Evolutionary conservation across 2,888 invertebrate species (phyloP).

Genomic region (Spatulosminthurus flaviceps): DNA sequence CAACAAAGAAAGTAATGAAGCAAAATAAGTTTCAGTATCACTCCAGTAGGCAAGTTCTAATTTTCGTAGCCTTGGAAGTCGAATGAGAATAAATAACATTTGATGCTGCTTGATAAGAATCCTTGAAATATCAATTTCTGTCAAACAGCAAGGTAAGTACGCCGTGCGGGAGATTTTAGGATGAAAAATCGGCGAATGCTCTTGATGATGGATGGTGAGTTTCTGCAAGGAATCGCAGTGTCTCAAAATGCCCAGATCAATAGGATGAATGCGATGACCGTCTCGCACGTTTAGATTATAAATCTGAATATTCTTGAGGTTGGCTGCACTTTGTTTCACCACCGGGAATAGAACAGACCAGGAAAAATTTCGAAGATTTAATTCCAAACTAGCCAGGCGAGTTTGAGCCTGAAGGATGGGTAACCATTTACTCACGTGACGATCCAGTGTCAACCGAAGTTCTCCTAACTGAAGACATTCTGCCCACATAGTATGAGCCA

Average conservation of each 20-base stretch:
- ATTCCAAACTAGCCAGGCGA: slow-evolving; percentile 37
- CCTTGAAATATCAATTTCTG: slow-evolving; percentile 46
- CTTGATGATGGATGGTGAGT: slow-evolving; percentile 47
- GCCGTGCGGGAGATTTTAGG: slow-evolving; percentile 44
- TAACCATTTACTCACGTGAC: slow-evolving; percentile 33
- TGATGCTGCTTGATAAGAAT: slow-evolving; percentile 50
- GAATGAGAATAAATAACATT: slow-evolving; percentile 49
- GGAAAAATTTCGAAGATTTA: slow-evolving; percentile 42
- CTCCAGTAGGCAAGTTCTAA: slow-evolving; percentile 49
- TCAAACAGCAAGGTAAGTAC: slow-evolving; percentile 43
- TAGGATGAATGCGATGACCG: slow-evolving; percentile 41
- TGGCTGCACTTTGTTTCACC: slow-evolving; percentile 38
- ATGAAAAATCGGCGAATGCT: slow-evolving; percentile 46
- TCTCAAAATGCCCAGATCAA: slow-evolving; percentile 48
- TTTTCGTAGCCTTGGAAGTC: slow-evolving; percentile 42
- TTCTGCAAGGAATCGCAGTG: slow-evolving; percentile 36
- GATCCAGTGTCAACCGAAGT: slow-evolving; percentile 39
- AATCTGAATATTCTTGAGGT: slow-evolving; percentile 40
- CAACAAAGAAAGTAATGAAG: slow-evolving; percentile 41
- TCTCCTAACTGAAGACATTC: slow-evolving; percentile 25
- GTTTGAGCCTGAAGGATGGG: slow-evolving; percentile 25
- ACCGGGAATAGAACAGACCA: slow-evolving; percentile 48
- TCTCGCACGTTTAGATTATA: slow-evolving; percentile 44
- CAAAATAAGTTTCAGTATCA: slow-evolving; percentile 42
- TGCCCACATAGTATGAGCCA: not conserved